Evolutionary conservation across 2,888 invertebrate genomes (phyloP), one percentile per base, ranked within the genome.

Genomic region (Nipponacmea schrenckii): DNA sequence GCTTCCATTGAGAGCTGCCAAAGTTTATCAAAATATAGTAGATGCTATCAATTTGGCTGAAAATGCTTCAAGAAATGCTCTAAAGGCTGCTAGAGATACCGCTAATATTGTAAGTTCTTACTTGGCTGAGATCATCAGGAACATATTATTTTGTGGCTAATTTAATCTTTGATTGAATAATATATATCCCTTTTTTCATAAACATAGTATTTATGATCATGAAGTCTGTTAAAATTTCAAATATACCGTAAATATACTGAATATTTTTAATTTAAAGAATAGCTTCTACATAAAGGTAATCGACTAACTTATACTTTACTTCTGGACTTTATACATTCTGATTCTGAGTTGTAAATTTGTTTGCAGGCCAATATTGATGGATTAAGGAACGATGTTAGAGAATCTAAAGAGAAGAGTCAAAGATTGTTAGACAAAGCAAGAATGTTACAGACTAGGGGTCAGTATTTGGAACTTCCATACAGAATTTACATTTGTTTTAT

Each of bases 61-160:
- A 73, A 90, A 91, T 46, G 92, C 93, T 81, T 92, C 93, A 0
- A 88, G 89, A 62, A 92, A 93, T 76, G 94, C 94, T 0, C 90
- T 90, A 50, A 87, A 88, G 2, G 90, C 91, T 65, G 90, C 91
- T 0, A 89, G 90, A 62, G 88, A 90, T 69, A 90, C 91, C 31
- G 89, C 90, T 73, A 79, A 85, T 62, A 83, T 88, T 79, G 90
- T 89, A 78, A 71, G 88, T 73, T 20, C 5, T 5, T 39, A 15
- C 17, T 10, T 26, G 20, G 20, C 12, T 20, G 8, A 39, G 8
- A 10, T 5, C 39, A 8, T 7, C 8, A 7, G 7, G 39, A 39
- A 39, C 1, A 39, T 39, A 8, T 7, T 39, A 8, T 39, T 39
- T 10, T 31, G 31, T 3, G n/a, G n/a, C n/a, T n/a, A n/a, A n/a